These are phyloP conservation scores for Argynnis bischoffii DNA, from an alignment of 2,888 invertebrate species.

Conservation along the genomic window DNA sequence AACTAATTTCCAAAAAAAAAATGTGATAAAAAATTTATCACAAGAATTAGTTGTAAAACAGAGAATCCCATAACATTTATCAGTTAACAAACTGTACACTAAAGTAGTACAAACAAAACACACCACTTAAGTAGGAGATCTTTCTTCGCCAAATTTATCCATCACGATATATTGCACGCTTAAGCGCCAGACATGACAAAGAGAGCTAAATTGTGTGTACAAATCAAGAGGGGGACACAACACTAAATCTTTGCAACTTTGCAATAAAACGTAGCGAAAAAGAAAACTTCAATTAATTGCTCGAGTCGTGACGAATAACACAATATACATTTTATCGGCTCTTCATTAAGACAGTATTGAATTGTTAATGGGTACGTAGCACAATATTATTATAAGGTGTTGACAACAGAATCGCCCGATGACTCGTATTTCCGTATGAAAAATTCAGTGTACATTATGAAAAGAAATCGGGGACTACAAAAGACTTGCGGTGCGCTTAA, in stretches of 20 bases:
- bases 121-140: conserved; percentile 65
- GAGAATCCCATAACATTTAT: conserved; percentile 39
- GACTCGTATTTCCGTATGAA: conserved; percentile 62
- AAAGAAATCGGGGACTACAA: conserved; percentile 53
- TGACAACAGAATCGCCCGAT: conserved; percentile 68
- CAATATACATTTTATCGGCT: conserved; percentile 79
- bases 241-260: conserved; percentile 63
- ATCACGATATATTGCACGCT: conserved; percentile 71
- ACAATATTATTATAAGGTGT: conserved; percentile 71
- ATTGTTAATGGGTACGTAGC: conserved; percentile 73
- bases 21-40: not conserved
- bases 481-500: conserved; percentile 54
- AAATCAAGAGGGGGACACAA: conserved; percentile 67
- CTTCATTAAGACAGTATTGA: conserved; percentile 77
- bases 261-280: conserved; percentile 68
- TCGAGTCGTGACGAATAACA: conserved; percentile 67
- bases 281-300: conserved; percentile 72
- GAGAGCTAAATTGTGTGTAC: conserved; percentile 66
- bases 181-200: conserved; percentile 65
- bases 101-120: conserved; percentile 51
- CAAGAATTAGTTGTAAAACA: conserved; percentile 19
- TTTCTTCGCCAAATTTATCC: conserved; percentile 69
- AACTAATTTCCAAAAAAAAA: not conserved
- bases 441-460: conserved; percentile 52
- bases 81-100: conserved; percentile 48